These are phyloP conservation scores for Micromesistius poutassou DNA, from an alignment of 2,797 vertebrate genomes.

Conservation along the genomic window DNA sequence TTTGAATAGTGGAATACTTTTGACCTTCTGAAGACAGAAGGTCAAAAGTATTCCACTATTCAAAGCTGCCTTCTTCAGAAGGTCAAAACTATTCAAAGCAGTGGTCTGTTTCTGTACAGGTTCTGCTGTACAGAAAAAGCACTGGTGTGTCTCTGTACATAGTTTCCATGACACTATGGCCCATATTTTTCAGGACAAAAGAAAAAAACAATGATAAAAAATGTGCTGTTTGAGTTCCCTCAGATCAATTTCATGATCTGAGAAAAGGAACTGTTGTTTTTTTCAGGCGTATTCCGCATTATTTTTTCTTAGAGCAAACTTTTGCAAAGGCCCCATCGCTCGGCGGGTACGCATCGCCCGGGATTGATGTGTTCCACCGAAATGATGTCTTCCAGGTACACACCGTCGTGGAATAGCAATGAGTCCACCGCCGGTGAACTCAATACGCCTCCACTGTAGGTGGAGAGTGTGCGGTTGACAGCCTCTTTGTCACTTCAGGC, in stretches of 20 bases:
- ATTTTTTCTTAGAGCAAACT: not conserved
- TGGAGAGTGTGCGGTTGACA: no score
- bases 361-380: conserved; percentile 29
- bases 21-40: no score
- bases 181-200: not conserved
- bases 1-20: no score
- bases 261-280: not conserved
- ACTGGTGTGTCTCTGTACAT: not conserved
- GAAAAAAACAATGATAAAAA: not conserved
- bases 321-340: not conserved
- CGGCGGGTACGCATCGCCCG: conserved; percentile 17
- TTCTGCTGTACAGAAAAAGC: not conserved
- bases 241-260: not conserved
- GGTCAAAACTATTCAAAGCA: not conserved
- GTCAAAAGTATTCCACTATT: no score
- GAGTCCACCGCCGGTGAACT: conserved; percentile 4
- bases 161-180: not conserved
- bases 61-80: no score
- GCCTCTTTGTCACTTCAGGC: conserved; percentile 12
- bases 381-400: conserved; percentile 26
- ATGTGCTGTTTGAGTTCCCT: not conserved
- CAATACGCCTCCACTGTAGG: conserved; percentile 5
- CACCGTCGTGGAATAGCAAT: conserved; percentile 21
- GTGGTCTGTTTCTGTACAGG: not conserved
- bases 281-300: not conserved